Base-by-base conservation (phyloP, 2,888 invertebrate species). In the Drosophila limbata region DNA sequence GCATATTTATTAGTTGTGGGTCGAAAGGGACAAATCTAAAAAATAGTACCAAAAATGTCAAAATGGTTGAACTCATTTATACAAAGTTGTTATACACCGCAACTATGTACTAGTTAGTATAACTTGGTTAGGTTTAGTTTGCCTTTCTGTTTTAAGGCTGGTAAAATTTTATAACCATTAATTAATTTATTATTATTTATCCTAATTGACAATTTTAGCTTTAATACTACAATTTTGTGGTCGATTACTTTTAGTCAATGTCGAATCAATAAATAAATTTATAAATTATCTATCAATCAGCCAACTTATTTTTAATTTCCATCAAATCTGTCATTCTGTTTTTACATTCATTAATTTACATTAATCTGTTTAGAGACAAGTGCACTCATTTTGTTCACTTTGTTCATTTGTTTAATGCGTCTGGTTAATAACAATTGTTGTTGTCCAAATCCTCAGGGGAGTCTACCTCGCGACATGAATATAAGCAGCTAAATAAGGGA, bases 321-420 rank as follows among this genome's bases (percentile, higher is more conserved):
- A 25, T 37, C 15, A 25, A 6, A 39, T 19, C 1, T 35, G 39
- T 47, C 45, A 25, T 35, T 1, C 15, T 50, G 28, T 37, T 35
- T 45, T n/a, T 8, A 2, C 11, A 21, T 39, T 44, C 3, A 28
- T 10, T 52, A 13, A 35, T 13, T 47, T 35, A 19, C 37, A 40
- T 48, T 52, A 31, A 70, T 67, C 35, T 28, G 39, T 39, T 55
- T 55, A 9, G 10, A 8, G 15, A n/a, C 21, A 35, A 42, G 39
- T 69, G 35, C 59, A 53, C 48, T 48, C 59, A 60, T 70, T 79
- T 55, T 40, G 62, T 59, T 73, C 66, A 60, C 65, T 69, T 74
- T 79, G 33, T 63, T 73, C 67, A 81, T 87, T 82, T 79, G 50
- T 61, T 53, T 79, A 84, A 87, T 82, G 72, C 76, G 87, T 87